Evolutionary conservation across 2,113 vertebrate genomes (phyloP).

Genomic region (Brachionichthys hirsutus): DNA sequence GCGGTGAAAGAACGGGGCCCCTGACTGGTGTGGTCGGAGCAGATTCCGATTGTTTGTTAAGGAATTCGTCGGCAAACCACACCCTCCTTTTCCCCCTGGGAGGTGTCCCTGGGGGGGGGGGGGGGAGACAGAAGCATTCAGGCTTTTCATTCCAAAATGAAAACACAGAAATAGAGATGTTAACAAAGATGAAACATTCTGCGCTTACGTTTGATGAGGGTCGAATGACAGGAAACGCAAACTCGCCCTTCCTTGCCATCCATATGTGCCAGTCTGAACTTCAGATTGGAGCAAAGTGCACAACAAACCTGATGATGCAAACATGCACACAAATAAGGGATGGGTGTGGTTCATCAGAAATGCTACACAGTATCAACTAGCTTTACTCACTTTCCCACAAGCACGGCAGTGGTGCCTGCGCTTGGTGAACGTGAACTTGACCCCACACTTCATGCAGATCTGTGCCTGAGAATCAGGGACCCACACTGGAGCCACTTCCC

Average conservation of each 20-base stretch:
- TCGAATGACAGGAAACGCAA: conserved; percentile 93
- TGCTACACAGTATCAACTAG: conserved; percentile 1
- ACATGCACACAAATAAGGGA: conserved; percentile 11
- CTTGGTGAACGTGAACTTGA: conserved; percentile 96
- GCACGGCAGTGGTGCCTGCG: conserved; percentile 97
- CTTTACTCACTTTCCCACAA: conserved; percentile 90
- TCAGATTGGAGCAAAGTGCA: conserved; percentile 91
- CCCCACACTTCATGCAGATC: conserved; percentile 96
- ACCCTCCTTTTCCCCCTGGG: conserved; percentile 91
- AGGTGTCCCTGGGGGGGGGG: conserved; percentile 63
- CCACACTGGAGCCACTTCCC: conserved; percentile 94
- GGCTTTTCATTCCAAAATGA: too few species aligned
- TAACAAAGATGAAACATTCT: not conserved
- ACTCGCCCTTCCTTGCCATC: conserved; percentile 95
- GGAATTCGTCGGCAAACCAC: conserved; percentile 96
- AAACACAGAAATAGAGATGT: not conserved
- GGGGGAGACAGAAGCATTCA: not conserved
- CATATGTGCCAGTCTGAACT: conserved; percentile 92
- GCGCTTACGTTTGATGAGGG: conserved; percentile 89
- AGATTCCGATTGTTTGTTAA: conserved; percentile 88
- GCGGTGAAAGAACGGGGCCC: conserved; percentile 82
- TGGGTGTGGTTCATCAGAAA: not conserved
- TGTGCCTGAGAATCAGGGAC: conserved; percentile 95
- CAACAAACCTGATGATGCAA: conserved; percentile 86
- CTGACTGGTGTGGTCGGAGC: conserved; percentile 85